These are phyloP conservation scores for Lepidocyrtinus sp. DNA, from an alignment of 2,888 invertebrate species.

Conservation along the genomic window DNA sequence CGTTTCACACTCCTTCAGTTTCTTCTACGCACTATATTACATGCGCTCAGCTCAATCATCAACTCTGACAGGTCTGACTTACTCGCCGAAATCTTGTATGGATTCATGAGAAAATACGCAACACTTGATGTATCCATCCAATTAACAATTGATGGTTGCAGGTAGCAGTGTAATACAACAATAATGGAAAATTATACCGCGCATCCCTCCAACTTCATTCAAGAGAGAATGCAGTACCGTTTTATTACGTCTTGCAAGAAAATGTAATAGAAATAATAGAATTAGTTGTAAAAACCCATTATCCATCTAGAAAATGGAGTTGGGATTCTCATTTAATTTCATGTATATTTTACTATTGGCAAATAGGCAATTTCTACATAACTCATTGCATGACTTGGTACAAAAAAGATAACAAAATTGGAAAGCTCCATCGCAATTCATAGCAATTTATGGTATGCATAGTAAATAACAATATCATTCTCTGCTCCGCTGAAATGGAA, in stretches of 20 bases:
- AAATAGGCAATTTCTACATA: slow-evolving; percentile 11
- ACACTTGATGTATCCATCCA: slow-evolving; percentile 2
- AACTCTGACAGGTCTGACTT: neutral
- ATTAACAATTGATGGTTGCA: neutral
- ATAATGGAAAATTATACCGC: neutral
- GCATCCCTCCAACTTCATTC: neutral
- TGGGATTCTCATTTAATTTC: neutral
- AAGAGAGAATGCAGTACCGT: no score
- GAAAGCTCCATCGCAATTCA: slow-evolving; percentile 13
- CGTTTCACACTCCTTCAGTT: neutral
- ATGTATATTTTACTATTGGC: neutral
- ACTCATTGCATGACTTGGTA: slow-evolving; percentile 7
- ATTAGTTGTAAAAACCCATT: slow-evolving; percentile 12
- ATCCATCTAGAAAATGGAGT: slow-evolving; percentile 8
- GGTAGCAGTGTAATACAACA: slow-evolving; percentile 2
- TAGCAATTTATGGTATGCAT: neutral
- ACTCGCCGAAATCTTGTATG: slow-evolving; percentile 36
- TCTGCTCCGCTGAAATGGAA: slow-evolving; percentile 20
- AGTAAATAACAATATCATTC: neutral
- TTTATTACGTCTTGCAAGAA: neutral
- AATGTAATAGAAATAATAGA: slow-evolving; percentile 2
- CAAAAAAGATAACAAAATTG: neutral
- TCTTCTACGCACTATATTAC: neutral
- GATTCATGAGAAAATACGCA: slow-evolving; percentile 44
- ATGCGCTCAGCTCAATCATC: neutral